Conservation (phyloP, 2,797 vertebrate species). For the Platyrinchus mystaceus region DNA sequence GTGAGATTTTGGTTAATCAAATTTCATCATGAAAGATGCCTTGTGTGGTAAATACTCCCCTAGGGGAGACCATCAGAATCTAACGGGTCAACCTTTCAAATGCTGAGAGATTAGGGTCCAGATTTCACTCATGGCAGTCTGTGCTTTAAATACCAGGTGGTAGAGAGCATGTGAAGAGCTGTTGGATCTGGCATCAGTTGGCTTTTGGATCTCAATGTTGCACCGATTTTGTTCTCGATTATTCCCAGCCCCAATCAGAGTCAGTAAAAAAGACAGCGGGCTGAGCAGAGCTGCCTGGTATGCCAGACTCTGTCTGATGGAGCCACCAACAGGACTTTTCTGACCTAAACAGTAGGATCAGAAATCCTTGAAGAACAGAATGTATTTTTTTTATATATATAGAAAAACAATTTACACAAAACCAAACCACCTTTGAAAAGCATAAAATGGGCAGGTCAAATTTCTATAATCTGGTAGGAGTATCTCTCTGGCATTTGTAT, state of each 20-base stretch:
- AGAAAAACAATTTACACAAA: not conserved
- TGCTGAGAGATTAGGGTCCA: not conserved
- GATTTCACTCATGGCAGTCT: not conserved
- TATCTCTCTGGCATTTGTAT: not conserved
- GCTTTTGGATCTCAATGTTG: not conserved
- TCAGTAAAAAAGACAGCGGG: not conserved
- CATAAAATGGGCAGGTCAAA: not conserved
- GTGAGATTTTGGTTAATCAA: not conserved
- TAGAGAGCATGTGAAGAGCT: not conserved
- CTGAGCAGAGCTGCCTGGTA: not conserved
- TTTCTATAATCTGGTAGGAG: not conserved
- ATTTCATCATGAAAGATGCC: not conserved
- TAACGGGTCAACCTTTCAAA: not conserved
- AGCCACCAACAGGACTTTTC: not conserved
- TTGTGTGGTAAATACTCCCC: not conserved
- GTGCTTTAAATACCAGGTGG: not conserved
- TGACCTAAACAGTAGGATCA: not conserved
- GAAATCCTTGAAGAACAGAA: not conserved
- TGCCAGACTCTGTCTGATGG: not conserved
- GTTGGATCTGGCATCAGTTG: not conserved
- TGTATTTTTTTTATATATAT: not conserved
- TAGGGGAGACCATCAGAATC: not conserved
- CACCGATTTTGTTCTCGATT: not conserved
- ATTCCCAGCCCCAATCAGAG: not conserved
- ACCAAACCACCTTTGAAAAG: not conserved